Conservation (phyloP, 2,113 vertebrate species). For the Elachura formosa region DNA sequence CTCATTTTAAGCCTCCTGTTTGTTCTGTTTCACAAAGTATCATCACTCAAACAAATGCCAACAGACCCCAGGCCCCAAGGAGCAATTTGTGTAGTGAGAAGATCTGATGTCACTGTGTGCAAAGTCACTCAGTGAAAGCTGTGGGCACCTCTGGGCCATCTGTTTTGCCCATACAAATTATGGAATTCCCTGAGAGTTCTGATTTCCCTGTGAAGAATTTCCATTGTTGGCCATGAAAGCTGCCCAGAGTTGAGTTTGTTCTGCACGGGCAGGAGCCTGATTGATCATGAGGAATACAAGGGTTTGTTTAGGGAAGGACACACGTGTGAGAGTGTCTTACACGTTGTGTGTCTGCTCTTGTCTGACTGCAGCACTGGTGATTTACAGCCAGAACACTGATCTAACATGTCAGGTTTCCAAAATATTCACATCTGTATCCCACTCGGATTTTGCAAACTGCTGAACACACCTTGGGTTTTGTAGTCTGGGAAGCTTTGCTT, state of each 20-base stretch:
- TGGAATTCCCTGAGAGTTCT: neutral
- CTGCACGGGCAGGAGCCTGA: neutral
- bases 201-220: neutral
- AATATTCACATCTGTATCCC: neutral
- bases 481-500: neutral
- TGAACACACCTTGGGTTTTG: neutral
- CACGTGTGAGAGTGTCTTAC: neutral
- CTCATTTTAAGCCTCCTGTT: constrained; percentile 9
- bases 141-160: neutral
- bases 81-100: neutral
- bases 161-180: neutral
- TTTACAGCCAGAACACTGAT: neutral
- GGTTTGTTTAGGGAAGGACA: neutral
- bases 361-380: neutral
- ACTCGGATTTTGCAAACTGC: neutral
- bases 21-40: constrained; percentile 15
- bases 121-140: neutral
- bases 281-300: neutral
- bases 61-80: neutral
- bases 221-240: neutral
- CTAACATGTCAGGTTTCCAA: neutral
- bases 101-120: neutral
- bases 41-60: constrained; percentile 5
- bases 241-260: neutral
- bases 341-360: neutral